These are phyloP conservation scores for Platyscapa corneri DNA, from an alignment of 1,140 invertebrate species.

Conservation along the genomic window DNA sequence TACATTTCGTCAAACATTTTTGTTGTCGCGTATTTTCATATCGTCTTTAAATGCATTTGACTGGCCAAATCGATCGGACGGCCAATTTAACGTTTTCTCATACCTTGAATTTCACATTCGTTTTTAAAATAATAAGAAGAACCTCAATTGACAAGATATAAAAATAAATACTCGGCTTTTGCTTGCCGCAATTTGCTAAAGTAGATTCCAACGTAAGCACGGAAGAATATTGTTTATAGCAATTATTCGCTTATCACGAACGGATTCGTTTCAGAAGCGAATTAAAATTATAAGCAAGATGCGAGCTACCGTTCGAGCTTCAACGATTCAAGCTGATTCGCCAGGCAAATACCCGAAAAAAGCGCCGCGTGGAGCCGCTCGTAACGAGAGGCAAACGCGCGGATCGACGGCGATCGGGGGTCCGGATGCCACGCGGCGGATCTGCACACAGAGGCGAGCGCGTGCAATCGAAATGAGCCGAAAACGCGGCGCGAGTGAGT, in stretches of 20 bases:
- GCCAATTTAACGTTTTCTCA: not conserved
- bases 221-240: not conserved
- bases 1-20: not conserved
- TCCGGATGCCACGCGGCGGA: too few species aligned
- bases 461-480: too few species aligned
- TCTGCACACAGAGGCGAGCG: too few species aligned
- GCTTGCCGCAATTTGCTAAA: not conserved
- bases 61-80: not conserved
- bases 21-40: not conserved
- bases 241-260: not conserved
- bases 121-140: not conserved
- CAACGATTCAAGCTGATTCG: too few species aligned
- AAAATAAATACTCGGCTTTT: too few species aligned
- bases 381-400: not conserved
- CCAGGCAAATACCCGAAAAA: too few species aligned
- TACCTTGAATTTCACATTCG: not conserved
- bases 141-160: too few species aligned
- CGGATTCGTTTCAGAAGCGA: too few species aligned
- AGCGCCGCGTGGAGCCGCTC: too few species aligned
- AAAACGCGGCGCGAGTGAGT: conserved; percentile 14
- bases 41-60: not conserved
- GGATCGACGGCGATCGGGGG: too few species aligned
- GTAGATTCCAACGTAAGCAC: not conserved
- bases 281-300: too few species aligned
- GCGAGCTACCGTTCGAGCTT: too few species aligned